Percentiles rank a stretch among this genome's conserved stretches.
phyloP scores from a whole-genome alignment of 2,797 vertebrate species.

The Cossypha polioptera region DNA sequence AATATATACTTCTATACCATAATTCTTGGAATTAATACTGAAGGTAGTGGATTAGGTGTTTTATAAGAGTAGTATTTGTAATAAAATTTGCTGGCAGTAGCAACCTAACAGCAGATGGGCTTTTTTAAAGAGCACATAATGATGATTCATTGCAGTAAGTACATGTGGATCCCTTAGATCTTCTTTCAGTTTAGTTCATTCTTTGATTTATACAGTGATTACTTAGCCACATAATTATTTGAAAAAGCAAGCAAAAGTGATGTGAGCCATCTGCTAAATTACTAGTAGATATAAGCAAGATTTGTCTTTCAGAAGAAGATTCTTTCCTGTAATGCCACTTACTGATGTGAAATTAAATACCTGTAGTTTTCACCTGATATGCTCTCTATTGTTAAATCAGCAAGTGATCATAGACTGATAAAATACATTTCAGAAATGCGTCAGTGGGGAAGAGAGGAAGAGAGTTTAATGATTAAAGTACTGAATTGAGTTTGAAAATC shows the following conservation, averaged over 20 bases:
- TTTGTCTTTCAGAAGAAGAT: background rate
- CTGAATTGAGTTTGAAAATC: background rate
- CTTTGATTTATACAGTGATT: background rate
- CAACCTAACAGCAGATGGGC: conserved; percentile 27
- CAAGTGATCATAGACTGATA: background rate
- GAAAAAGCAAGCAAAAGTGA: background rate
- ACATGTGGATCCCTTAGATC: background rate
- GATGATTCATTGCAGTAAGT: conserved; percentile 13
- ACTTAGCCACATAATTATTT: conserved; percentile 8
- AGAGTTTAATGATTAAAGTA: background rate
- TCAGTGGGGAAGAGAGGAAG: background rate
- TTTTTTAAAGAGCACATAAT: conserved; percentile 29
- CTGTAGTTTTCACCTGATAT: background rate
- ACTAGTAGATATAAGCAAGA: background rate
- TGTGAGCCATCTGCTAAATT: conserved; percentile 7
- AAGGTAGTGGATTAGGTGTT: conserved; percentile 19
- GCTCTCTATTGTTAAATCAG: background rate
- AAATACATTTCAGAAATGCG: background rate
- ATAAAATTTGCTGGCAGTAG: conserved; percentile 38
- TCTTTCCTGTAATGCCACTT: background rate
- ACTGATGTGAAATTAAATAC: conserved; percentile 5
- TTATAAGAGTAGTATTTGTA: conserved; percentile 51
- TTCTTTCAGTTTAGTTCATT: background rate
- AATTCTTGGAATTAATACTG: conserved; percentile 10
- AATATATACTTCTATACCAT: conserved; percentile 41